Percentiles rank a stretch among this genome's conserved stretches.
Conservation (phyloP, 2,113 vertebrate genomes). For the Istiophorus platypterus region DNA sequence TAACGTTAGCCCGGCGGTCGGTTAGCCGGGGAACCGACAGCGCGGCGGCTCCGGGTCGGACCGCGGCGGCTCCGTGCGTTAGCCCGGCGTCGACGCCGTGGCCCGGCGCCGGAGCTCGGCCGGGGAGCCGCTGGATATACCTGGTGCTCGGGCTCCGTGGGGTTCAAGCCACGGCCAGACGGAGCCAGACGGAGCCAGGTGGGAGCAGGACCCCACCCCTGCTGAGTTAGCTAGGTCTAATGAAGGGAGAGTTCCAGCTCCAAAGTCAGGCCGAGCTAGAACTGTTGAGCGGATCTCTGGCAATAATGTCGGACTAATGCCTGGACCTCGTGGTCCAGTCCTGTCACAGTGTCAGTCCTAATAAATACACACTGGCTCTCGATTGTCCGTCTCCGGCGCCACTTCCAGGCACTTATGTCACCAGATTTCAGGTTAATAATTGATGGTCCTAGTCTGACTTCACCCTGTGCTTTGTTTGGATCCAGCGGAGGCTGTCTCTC, state of each 20-base stretch:
- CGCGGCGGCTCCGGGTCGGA: background rate
- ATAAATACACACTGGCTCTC: background rate
- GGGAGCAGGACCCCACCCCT: slow-evolving; percentile 64
- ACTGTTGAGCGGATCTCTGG: background rate
- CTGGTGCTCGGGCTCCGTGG: background rate
- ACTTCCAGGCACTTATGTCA: background rate
- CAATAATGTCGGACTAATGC: background rate
- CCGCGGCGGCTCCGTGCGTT: background rate
- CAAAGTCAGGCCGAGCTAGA: background rate
- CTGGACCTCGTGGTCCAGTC: background rate
- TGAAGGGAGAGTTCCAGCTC: background rate
- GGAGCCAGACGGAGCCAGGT: background rate
- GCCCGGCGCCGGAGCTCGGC: too few relatives aligned
- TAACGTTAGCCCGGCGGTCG: slow-evolving; percentile 17
- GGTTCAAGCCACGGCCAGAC: background rate
- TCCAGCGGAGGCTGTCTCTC: background rate
- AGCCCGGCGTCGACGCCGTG: too few relatives aligned
- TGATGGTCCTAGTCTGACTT: slow-evolving; percentile 39
- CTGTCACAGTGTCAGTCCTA: background rate
- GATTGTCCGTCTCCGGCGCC: background rate
- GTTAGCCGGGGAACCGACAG: background rate
- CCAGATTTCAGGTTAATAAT: slow-evolving; percentile 49
- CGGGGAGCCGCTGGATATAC: too few relatives aligned
- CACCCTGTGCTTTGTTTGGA: slow-evolving; percentile 24
- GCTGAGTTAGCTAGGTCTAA: background rate